Base-by-base conservation (phyloP, 2,888 invertebrate species). In the Torymus texanus region DNA sequence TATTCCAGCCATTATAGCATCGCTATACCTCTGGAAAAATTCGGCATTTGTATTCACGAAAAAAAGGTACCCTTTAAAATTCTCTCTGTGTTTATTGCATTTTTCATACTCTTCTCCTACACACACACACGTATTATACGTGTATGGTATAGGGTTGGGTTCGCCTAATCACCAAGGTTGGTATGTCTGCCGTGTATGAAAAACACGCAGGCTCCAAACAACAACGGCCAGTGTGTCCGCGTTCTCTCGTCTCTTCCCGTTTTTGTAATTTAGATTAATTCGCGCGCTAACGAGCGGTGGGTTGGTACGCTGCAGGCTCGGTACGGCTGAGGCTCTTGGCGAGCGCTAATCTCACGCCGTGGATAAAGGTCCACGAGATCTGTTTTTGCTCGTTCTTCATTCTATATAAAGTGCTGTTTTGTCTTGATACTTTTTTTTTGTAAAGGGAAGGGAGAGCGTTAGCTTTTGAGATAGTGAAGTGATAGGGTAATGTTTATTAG, bases 181-280 rank as follows among this genome's bases (percentile, higher is more conserved):
- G 66, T 16, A 29, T 21, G 21, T 21, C 21, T 2, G 21, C 2
- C 21, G 21, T 21, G 2, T 21, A 2, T 2, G 21, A 21, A 70
- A 70, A 58, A 68, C 51, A 24, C 63, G 41, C 21, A n/a, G 16
- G 55, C 50, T 16, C 76, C 63, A 76, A 76, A 68, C 61, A 76
- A 68, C 61, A 76, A 76, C 29, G 56, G 13, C 16, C 13, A 24
- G 61, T 18, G 41, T 18, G 55, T 29, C 24, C 11, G 1, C 11
- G 50, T 8, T 50, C 51, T 3, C n/a, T 13, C 18, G 14, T 14
- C 50, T n/a, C 41, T 5, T 0, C 41, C 41, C 41, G 41, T 73
- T 72, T 76, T 80, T 71, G 62, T 68, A 76, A 76, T 80, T 80
- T 73, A 72, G 62, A 73, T 80, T 76, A 73, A 76, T 68, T 61